A percentile compares a stretch with the other conserved stretches of the same genome.
These are phyloP conservation scores for Cheilosia grossa DNA, from an alignment of 2,888 invertebrate genomes.

Conservation along the genomic window DNA sequence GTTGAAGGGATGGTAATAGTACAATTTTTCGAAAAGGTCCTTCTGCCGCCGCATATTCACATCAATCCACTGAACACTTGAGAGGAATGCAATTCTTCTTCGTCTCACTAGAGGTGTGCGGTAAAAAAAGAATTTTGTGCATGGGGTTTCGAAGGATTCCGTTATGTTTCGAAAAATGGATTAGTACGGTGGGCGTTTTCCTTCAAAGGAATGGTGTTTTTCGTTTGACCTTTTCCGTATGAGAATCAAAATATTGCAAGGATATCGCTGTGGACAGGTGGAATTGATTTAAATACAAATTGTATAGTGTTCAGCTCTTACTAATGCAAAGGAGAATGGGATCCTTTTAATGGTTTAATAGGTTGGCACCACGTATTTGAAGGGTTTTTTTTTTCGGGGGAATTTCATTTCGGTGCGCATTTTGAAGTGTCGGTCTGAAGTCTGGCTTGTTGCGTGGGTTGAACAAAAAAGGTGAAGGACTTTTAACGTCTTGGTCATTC, in stretches of 20 bases:
- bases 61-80: slow-evolving; percentile 39
- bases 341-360: too few relatives aligned
- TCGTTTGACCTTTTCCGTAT: not conserved
- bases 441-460: too few relatives aligned
- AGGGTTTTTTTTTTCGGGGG: too few relatives aligned
- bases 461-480: not conserved
- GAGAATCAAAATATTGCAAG: not conserved
- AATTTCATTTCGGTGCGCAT: too few relatives aligned
- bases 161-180: not conserved
- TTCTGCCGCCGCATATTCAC: slow-evolving; percentile 1
- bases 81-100: slow-evolving; percentile 46
- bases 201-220: not conserved
- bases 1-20: slow-evolving; percentile 16
- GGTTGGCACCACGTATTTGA: too few relatives aligned
- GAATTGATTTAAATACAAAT: slow-evolving; percentile 22
- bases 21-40: slow-evolving; percentile 6
- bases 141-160: not conserved
- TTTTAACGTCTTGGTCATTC: not conserved
- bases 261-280: slow-evolving; percentile 2
- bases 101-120: slow-evolving; percentile 4
- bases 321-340: too few relatives aligned
- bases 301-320: not conserved
- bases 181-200: slow-evolving; percentile 43
- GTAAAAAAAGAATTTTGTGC: slow-evolving; percentile 20
- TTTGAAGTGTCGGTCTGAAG: too few relatives aligned